Base-by-base conservation (phyloP, 2,113 vertebrate species). In the Plestiodon gilberti region DNA sequence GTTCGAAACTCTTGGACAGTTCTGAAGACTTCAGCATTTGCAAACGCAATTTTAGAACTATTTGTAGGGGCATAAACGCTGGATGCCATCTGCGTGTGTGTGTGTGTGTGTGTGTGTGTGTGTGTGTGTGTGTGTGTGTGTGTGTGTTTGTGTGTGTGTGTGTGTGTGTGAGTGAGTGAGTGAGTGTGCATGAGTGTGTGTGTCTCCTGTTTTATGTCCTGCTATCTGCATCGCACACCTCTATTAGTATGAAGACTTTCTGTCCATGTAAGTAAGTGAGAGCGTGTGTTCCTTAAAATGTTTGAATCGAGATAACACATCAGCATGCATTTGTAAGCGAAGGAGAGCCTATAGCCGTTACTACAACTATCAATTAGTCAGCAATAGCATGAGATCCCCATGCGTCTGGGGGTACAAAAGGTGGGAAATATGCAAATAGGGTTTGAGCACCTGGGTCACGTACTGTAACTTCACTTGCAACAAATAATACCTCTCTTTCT, bases 301-400 rank as follows among this genome's bases (percentile, higher is more conserved):
- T 95, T 93, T 90, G 93, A 93, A 94, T 93, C 90, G 80, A 94
- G 94, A 94, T 92, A 80, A 89, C 92, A 93, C 82, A 88, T 93
- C 93, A 93, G 95, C 96, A 91, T 93, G 94, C 93, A 94, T 93
- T 93, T 93, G 95, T 95, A 93, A 95, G 93, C 89, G 75, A 88
- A 95, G 95, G 89, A 94, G 88, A 95, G 94, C 93, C 94, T 95
- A 93, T 89, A 94, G 93, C 93, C 55, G 91, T 93, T 93, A 94
- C 94, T 89, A 93, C 93, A 95, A 96, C 94, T 94, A 95, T 95
- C 96, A 96, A 92, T 97, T 96, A 96, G 94, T 95, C 95, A 95
- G 96, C 95, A 95, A 91, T 93, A 93, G 93, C 95, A 90, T 55
- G 88, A 92, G 90, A 93, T 93, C 88, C 93, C 94, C 87, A 87